Evolutionary conservation across 2,888 invertebrate species (phyloP).

Genomic region (Eumacrocentrus americanus): DNA sequence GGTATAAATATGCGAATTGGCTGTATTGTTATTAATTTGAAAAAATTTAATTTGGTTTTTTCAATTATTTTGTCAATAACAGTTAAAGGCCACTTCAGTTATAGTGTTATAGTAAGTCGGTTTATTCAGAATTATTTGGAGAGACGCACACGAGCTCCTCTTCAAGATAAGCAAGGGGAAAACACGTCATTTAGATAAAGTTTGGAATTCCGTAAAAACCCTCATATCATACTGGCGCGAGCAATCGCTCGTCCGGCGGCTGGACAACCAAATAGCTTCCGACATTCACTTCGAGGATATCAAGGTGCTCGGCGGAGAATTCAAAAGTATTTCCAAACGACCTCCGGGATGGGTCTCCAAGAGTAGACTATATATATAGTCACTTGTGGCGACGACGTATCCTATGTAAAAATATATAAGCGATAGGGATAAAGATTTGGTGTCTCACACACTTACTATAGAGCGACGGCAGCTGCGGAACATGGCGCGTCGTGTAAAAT

Average conservation of each 20-base stretch:
- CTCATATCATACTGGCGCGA: slow-evolving; percentile 34
- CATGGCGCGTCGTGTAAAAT: slow-evolving; percentile 52
- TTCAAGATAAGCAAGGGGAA: slow-evolving; percentile 51
- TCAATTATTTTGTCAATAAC: no score
- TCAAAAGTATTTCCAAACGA: slow-evolving; percentile 10
- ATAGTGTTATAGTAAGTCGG: not conserved
- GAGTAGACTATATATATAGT: no score
- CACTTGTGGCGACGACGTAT: no score
- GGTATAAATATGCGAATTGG: no score
- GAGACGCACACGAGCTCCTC: slow-evolving; percentile 38
- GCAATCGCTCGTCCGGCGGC: slow-evolving; percentile 38
- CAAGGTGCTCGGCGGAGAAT: slow-evolving; percentile 20
- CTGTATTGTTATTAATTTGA: no score
- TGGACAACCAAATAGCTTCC: slow-evolving; percentile 38
- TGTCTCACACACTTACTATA: no score
- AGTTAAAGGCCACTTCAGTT: no score
- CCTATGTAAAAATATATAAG: no score
- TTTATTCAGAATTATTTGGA: slow-evolving; percentile 9
- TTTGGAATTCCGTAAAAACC: slow-evolving; percentile 34
- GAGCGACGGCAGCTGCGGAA: slow-evolving; percentile 37
- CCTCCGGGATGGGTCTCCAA: no score
- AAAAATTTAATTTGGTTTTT: no score
- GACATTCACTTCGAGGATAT: slow-evolving; percentile 40
- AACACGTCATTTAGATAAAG: slow-evolving; percentile 59
- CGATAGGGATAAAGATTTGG: no score